Evolutionary conservation across 1,140 invertebrate genomes (phyloP).

Genomic region (Drosophila santomea): DNA sequence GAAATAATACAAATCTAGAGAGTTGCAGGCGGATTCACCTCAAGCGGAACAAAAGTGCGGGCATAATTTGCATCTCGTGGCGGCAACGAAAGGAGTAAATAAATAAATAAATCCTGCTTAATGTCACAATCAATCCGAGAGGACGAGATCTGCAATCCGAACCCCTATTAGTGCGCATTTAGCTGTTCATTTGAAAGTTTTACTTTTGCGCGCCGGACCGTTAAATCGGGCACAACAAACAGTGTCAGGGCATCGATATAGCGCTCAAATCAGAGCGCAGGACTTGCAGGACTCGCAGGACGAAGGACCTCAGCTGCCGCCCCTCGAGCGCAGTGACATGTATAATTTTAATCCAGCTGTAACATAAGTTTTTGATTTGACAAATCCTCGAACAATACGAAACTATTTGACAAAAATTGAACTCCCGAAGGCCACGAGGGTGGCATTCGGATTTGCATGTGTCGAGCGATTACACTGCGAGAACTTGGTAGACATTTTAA

Average conservation of each 20-base stretch:
- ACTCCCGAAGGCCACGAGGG: constrained; percentile 39
- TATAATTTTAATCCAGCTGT: constrained; percentile 83
- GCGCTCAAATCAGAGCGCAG: constrained; percentile 25
- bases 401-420: constrained; percentile 82
- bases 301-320: constrained; percentile 44
- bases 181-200: constrained; percentile 85
- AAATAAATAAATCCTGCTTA: constrained; percentile 85
- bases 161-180: constrained; percentile 84
- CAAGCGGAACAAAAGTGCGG: constrained; percentile 66
- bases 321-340: constrained; percentile 65
- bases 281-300: constrained; percentile 13
- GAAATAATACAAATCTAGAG: neutral
- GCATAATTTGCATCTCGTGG: constrained; percentile 77
- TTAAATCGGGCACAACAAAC: constrained; percentile 73
- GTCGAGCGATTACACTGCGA: neutral
- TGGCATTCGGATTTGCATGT: constrained; percentile 46
- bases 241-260: constrained; percentile 27
- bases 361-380: constrained; percentile 84
- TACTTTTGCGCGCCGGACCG: constrained; percentile 79
- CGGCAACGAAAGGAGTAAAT: constrained; percentile 69
- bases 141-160: constrained; percentile 72
- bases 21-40: constrained; percentile 22
- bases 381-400: constrained; percentile 71
- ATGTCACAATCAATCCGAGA: constrained; percentile 83
- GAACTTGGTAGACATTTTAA: neutral